Evolutionary conservation across 2,888 invertebrate species (phyloP).

Genomic region (Molanna angustata): DNA sequence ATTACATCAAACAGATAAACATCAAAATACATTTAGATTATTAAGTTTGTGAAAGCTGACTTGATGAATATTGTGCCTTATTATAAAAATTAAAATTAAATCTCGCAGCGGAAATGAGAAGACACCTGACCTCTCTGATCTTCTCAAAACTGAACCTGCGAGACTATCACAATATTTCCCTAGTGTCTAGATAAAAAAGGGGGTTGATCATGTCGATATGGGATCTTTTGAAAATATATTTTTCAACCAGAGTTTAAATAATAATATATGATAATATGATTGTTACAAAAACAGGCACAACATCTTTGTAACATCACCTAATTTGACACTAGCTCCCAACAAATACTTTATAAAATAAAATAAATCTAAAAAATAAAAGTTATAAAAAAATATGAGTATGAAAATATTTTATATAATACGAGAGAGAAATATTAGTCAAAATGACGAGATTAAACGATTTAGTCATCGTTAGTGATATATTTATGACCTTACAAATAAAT

Average conservation of each 20-base stretch:
- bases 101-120: slow-evolving; percentile 6
- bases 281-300: slow-evolving; percentile 30
- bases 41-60: too few relatives aligned
- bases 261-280: slow-evolving; percentile 6
- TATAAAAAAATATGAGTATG: not conserved
- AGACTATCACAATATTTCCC: slow-evolving; percentile 15
- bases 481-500: too few relatives aligned
- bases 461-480: too few relatives aligned
- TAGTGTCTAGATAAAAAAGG: slow-evolving; percentile 1
- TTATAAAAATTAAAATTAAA: slow-evolving; percentile 16
- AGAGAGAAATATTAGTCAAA: not conserved
- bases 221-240: not conserved
- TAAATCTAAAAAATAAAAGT: not conserved
- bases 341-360: slow-evolving; percentile 2
- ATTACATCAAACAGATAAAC: too few relatives aligned
- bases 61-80: slow-evolving; percentile 54
- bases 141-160: slow-evolving; percentile 3
- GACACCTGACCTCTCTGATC: slow-evolving; percentile 28
- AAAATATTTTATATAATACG: not conserved
- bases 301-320: slow-evolving; percentile 13
- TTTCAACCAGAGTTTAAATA: not conserved
- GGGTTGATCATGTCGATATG: not conserved
- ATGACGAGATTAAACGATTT: not conserved
- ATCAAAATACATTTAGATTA: too few relatives aligned
- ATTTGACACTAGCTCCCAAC: slow-evolving; percentile 13